These are phyloP conservation scores for Microcebus griseorufus DNA, from an alignment of 2,113 vertebrate species.

Conservation along the genomic window DNA sequence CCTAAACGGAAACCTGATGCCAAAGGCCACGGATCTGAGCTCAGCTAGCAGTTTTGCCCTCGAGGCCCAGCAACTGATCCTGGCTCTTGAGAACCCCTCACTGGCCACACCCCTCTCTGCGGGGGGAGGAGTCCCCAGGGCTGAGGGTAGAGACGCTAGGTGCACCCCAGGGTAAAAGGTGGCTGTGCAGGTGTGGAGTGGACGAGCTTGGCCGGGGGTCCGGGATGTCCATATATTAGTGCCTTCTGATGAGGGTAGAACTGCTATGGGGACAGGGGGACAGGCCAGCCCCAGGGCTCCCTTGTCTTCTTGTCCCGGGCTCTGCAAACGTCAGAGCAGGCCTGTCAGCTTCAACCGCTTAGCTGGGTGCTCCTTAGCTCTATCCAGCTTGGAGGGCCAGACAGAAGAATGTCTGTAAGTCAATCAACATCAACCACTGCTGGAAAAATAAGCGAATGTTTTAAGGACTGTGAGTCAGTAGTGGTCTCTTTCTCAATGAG, in stretches of 20 bases:
- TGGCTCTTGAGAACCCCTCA: not conserved
- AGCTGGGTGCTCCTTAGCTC: not conserved
- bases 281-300: fast-evolving
- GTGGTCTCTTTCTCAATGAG: not conserved
- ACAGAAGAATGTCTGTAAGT: not conserved
- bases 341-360: not conserved
- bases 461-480: fast-evolving
- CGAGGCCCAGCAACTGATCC: not conserved
- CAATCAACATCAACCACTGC: not conserved
- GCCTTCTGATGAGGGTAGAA: not conserved
- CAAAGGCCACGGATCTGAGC: not conserved
- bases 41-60: too few species aligned
- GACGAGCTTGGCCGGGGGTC: not conserved
- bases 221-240: fast-evolving
- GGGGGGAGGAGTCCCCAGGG: not conserved
- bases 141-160: too few species aligned
- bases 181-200: fast-evolving
- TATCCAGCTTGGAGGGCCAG: not conserved
- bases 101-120: not conserved
- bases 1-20: not conserved
- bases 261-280: too few species aligned
- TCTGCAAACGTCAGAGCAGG: not conserved
- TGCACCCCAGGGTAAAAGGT: not conserved
- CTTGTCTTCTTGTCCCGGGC: not conserved
- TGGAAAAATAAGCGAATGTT: not conserved